Evolutionary conservation across 2,113 vertebrate genomes (phyloP).

Genomic region (Campylorhamphus procurvoides): DNA sequence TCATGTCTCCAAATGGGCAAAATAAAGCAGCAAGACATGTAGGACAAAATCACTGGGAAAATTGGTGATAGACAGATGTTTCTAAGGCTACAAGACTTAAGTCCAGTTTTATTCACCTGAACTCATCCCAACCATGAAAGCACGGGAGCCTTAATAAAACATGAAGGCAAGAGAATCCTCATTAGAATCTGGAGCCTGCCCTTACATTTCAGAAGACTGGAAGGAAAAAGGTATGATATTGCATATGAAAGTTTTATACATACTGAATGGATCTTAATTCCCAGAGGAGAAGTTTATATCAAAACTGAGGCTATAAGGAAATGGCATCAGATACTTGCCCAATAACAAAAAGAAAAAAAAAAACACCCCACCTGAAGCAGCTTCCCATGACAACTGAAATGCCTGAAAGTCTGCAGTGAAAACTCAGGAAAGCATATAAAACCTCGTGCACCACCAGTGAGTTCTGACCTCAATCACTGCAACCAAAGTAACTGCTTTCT

Average conservation of each 20-base stretch:
- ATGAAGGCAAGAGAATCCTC: neutral
- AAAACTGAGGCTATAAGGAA: constrained; percentile 21
- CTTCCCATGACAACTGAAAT: neutral
- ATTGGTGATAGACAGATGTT: neutral
- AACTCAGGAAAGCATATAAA: neutral
- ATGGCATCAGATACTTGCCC: neutral
- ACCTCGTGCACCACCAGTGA: neutral
- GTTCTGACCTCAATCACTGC: constrained; percentile 23
- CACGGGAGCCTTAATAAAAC: constrained; percentile 24
- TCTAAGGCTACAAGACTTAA: neutral
- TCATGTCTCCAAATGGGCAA: neutral
- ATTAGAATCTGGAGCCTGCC: neutral
- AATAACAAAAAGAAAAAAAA: neutral
- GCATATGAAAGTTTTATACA: constrained; percentile 29
- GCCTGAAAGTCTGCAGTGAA: neutral
- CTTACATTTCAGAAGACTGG: neutral
- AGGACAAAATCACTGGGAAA: neutral
- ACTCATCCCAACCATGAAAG: neutral
- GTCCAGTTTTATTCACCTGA: neutral
- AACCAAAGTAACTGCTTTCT: constrained; percentile 1
- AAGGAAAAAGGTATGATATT: neutral
- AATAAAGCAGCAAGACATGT: neutral
- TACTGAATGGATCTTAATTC: constrained; percentile 38
- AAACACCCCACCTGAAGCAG: neutral
- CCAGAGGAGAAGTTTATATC: constrained; percentile 11